Conservation (phyloP, 2,113 vertebrate genomes). For the Perca schrenkii region DNA sequence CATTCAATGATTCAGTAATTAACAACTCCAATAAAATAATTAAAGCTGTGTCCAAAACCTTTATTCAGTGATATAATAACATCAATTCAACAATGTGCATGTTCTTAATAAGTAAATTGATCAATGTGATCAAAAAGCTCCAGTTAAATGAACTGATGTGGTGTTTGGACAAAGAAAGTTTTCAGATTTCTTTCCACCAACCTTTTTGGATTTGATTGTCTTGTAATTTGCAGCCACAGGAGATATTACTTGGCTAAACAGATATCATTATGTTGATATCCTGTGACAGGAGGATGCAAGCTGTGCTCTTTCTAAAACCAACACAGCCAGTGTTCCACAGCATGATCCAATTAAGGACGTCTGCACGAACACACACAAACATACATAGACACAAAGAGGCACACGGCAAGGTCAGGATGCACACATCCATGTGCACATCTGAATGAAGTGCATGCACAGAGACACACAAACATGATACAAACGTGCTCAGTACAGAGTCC, state of each 20-base stretch:
- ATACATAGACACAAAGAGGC: constrained; percentile 22
- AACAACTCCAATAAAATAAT: background rate
- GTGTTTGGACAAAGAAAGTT: background rate
- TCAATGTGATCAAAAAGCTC: background rate
- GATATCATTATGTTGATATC: constrained; percentile 68
- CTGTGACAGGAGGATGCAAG: constrained; percentile 70
- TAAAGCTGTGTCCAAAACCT: constrained; percentile 2
- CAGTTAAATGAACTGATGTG: background rate
- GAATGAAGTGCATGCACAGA: constrained; percentile 2
- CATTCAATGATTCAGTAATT: background rate
- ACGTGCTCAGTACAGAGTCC: constrained; percentile 32
- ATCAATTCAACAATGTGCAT: background rate
- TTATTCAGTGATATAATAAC: background rate
- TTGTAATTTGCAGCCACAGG: constrained; percentile 54
- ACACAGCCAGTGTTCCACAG: constrained; percentile 62
- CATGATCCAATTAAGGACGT: constrained; percentile 68
- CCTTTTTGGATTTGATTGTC: constrained; percentile 37
- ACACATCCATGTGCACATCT: constrained; percentile 13
- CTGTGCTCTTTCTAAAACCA: constrained; percentile 69
- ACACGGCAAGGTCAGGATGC: constrained; percentile 26
- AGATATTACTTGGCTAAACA: constrained; percentile 55
- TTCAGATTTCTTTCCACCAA: background rate
- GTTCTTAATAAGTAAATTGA: background rate
- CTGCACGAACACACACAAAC: constrained; percentile 23
- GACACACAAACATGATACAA: constrained; percentile 35